Evolutionary conservation across 2,113 vertebrate genomes (phyloP), one percentile per base, ranked within the genome.

Genomic region (Larimichthys polyactis): DNA sequence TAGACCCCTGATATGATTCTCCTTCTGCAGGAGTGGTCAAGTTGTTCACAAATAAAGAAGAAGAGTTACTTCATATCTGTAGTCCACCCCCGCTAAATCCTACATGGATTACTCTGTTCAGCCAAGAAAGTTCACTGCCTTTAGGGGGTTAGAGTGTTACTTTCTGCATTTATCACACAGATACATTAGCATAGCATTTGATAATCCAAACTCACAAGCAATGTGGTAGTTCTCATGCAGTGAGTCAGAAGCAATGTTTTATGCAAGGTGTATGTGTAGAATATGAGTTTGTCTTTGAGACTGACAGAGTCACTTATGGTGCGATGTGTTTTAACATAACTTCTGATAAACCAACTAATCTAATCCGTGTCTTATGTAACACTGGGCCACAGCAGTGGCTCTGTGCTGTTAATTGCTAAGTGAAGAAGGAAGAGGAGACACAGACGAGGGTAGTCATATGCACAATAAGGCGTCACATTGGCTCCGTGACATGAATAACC

Each of bases 191-290:
- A 84, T 71, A 70, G 76, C 76, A 60, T 60, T 68, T 63, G 77
- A 84, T 84, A 77, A 81, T 67, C 29, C 68, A 71, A 73, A 76
- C 81, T 84, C 70, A 48, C 68, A 67, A 36, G 75, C 29, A 74
- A 36, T 78, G 81, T 69, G 62, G 29, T 83, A 49, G 67, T 78
- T 78, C 54, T 83, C 66, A 10, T 11, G 0, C 24, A 52, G 55
- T 89, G 84, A 91, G 81, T 88, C 84, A 91, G 27, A 82, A 54
- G 44, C 49, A 77, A 48, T 77, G 64, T 71, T 86, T 81, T 11
- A 75, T 79, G 70, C 73, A 57, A 62, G 17, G 4, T 70, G 15
- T 70, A 44, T 74, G 52, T 85, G 66, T 17, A 63, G 62, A 67
- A 67, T 68, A 7, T 8, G 55, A 49, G 69, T 69, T 43, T 71